Evolutionary conservation across 92 coral and sea anemone genomes (phyloP).

Genomic region (Parazoanthus swiftii): DNA sequence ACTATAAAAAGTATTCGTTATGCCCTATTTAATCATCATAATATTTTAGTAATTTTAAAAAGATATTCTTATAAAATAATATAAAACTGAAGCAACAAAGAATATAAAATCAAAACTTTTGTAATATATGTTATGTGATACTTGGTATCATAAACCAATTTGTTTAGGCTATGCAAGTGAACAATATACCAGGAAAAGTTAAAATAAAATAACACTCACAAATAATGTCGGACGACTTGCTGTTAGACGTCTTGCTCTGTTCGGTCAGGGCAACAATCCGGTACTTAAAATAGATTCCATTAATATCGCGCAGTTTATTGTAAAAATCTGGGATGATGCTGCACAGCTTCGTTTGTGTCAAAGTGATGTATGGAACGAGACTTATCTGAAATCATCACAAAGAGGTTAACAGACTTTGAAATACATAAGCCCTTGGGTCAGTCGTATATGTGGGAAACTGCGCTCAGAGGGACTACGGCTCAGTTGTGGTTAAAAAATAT

Average conservation of each 20-base stretch:
- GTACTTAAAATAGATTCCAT: slow-evolving; percentile 6
- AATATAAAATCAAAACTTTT: no score
- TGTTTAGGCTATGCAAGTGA: neutral
- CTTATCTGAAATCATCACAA: slow-evolving; percentile 4
- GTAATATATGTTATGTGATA: no score
- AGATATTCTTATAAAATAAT: no score
- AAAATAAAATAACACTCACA: neutral
- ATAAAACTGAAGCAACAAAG: no score
- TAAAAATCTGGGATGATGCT: neutral
- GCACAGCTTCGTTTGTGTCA: slow-evolving; percentile 2
- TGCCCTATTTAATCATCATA: neutral
- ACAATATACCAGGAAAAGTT: no score
- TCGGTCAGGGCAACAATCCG: slow-evolving; percentile 35
- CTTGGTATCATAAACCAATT: neutral
- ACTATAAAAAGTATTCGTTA: no score
- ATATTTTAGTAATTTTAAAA: no score
- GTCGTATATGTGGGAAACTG: no score
- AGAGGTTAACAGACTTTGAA: neutral
- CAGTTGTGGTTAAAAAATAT: no score
- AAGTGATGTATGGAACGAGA: slow-evolving; percentile 10
- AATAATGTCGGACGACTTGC: neutral
- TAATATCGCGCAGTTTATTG: neutral
- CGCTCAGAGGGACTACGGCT: neutral
- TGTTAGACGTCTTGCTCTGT: slow-evolving; percentile 27
- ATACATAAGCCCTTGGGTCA: neutral